Evolutionary conservation across 2,113 vertebrate species (phyloP).

Genomic region (Tachycineta bicolor): DNA sequence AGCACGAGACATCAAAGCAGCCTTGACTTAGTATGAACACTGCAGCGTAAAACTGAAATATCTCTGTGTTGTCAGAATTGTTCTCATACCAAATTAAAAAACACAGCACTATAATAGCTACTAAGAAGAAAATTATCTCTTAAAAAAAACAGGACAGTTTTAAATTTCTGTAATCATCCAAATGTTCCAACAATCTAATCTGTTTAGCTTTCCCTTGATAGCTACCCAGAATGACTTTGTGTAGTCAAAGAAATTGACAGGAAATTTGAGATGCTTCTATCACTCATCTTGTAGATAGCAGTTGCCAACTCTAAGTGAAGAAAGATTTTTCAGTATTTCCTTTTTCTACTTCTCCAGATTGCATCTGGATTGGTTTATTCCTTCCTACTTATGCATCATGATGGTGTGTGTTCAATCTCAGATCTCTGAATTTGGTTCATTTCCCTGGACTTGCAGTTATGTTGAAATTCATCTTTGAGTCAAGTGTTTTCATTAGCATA

Average conservation of each 20-base stretch:
- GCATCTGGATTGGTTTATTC: neutral
- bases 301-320: neutral
- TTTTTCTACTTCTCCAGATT: neutral
- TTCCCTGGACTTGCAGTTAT: neutral
- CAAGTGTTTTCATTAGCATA: neutral
- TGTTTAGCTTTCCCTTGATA: neutral
- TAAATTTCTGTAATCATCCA: neutral
- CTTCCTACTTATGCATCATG: neutral
- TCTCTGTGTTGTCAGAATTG: neutral
- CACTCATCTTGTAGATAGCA: neutral
- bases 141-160: neutral
- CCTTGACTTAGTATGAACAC: neutral
- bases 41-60: neutral
- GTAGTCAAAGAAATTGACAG: neutral
- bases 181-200: neutral
- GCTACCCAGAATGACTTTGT: neutral
- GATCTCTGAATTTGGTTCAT: neutral
- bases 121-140: neutral
- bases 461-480: neutral
- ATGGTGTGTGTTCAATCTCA: neutral
- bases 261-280: neutral
- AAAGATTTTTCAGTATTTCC: neutral
- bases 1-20: neutral
- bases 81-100: neutral
- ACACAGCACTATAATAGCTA: neutral